Evolutionary conservation across 2,797 vertebrate species (phyloP).

Genomic region (Parauchenoglanis punctatus): DNA sequence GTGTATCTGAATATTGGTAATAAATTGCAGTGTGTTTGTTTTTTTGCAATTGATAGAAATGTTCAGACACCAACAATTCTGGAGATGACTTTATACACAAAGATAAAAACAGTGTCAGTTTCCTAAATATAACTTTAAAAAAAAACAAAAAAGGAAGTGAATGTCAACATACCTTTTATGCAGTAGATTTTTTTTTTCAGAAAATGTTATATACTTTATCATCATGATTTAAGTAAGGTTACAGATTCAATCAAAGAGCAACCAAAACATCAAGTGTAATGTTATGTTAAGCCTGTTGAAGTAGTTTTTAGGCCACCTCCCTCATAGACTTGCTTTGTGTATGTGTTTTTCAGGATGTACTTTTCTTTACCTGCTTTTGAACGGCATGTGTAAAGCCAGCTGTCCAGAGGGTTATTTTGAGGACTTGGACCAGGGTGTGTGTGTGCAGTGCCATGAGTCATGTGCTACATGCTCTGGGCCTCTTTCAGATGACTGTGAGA

Average conservation of each 20-base stretch:
- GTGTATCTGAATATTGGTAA: too few species aligned
- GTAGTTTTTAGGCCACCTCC: neutral
- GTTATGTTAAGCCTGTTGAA: neutral
- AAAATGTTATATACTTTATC: neutral
- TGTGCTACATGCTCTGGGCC: constrained; percentile 79
- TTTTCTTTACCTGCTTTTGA: constrained; percentile 82
- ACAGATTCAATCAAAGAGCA: neutral
- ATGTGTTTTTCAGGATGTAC: constrained; percentile 70
- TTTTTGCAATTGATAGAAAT: neutral
- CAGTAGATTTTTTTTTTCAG: neutral
- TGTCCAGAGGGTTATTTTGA: constrained; percentile 80
- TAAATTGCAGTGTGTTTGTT: too few species aligned
- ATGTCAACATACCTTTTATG: neutral
- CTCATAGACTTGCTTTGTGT: neutral
- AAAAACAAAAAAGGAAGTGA: neutral
- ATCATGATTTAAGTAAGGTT: neutral
- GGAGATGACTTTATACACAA: neutral
- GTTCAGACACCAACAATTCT: neutral
- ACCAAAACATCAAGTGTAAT: neutral
- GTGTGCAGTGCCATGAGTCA: constrained; percentile 75
- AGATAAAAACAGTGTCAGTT: neutral
- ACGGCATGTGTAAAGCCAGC: constrained; percentile 77
- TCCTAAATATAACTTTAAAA: neutral
- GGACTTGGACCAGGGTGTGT: constrained; percentile 79
- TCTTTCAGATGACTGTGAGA: constrained; percentile 77